phyloP scores from a whole-genome alignment of 2,888 invertebrate species.

The Mesorhabditis belari region DNA sequence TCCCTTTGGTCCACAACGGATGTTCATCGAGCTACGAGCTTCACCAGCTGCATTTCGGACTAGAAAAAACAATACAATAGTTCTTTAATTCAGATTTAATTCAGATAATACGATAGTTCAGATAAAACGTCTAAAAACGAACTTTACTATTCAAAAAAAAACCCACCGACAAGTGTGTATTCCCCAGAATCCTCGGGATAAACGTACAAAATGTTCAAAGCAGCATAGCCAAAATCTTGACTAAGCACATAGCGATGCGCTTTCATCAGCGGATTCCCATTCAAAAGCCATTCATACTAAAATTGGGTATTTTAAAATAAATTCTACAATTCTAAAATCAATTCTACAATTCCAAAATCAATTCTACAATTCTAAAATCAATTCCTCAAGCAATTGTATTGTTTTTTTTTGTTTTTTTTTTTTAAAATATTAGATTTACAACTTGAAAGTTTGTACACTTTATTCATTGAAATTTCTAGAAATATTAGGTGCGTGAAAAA shows the following conservation, averaged over 20 bases:
- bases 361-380: conserved; percentile 53
- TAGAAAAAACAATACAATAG: too few relatives aligned
- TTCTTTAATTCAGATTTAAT: not conserved
- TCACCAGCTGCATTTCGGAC: conserved; percentile 81
- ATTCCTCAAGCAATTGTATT: conserved; percentile 68
- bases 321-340: conserved; percentile 77
- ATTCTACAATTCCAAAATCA: conserved; percentile 94
- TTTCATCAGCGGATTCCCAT: conserved; percentile 73
- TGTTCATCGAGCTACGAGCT: conserved; percentile 76
- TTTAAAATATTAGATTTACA: conserved; percentile 66
- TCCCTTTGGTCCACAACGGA: conserved; percentile 51
- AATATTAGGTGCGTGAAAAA: too few relatives aligned
- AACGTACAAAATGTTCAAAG: conserved; percentile 86
- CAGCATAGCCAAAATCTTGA: conserved; percentile 93
- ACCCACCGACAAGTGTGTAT: conserved; percentile 60
- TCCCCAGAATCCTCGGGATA: conserved; percentile 93
- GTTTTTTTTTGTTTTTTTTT: conserved; percentile 92
- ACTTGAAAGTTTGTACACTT: conserved; percentile 76
- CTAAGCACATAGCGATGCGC: conserved; percentile 66
- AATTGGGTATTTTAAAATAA: conserved; percentile 48
- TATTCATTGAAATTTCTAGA: conserved; percentile 84
- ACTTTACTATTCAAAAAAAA: not conserved
- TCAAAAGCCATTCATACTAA: conserved; percentile 88
- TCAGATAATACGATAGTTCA: not conserved
- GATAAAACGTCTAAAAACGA: not conserved